Conservation (phyloP, 2,113 vertebrate species). For the Peromyscus californicus region DNA sequence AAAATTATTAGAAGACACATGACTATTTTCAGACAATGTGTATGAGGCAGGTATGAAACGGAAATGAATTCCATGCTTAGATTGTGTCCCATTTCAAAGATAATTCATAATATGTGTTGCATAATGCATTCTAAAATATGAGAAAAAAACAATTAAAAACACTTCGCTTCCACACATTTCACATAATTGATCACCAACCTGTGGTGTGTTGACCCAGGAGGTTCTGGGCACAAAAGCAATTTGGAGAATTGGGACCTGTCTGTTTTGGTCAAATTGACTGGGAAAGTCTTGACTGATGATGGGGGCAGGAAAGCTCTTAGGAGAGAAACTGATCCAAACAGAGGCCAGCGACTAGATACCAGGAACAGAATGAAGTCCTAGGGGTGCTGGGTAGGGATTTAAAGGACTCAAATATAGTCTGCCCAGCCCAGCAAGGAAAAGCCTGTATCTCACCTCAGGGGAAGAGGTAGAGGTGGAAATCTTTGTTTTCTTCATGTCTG, state of each 20-base stretch:
- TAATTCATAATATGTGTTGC: not conserved
- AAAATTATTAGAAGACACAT: not conserved
- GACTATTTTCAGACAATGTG: not conserved
- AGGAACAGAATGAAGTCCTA: not conserved
- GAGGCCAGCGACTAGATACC: not conserved
- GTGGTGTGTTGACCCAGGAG: accelerated
- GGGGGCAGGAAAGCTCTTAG: not conserved
- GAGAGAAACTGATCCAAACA: not conserved
- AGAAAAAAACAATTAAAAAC: not conserved
- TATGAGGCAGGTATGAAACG: not conserved
- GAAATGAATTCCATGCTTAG: not conserved
- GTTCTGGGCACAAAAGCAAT: not conserved
- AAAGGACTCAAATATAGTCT: too few species aligned
- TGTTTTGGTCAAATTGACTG: not conserved
- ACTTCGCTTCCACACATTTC: not conserved
- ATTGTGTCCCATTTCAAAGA: not conserved
- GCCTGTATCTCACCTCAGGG: not conserved
- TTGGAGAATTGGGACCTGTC: accelerated
- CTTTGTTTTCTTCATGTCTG: not conserved
- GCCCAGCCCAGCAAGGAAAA: not conserved
- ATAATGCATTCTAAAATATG: not conserved
- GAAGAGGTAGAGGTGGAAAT: not conserved
- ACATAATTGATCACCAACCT: not conserved
- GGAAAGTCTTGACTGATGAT: not conserved
- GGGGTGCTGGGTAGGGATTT: not conserved